Evolutionary conservation across 2,113 vertebrate genomes (phyloP).

Genomic region (Lepus europaeus): DNA sequence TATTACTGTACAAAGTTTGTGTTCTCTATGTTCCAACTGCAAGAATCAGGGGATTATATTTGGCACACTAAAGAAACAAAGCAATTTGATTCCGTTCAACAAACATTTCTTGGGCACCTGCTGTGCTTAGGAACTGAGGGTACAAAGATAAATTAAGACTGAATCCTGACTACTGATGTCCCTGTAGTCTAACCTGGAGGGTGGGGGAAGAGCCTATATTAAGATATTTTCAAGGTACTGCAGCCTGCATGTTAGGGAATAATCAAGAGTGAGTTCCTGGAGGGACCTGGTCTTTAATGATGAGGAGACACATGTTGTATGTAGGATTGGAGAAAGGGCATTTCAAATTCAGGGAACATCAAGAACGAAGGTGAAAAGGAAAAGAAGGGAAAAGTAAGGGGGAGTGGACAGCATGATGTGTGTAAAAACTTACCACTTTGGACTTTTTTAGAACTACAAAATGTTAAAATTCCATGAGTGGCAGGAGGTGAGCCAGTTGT

Average conservation of each 20-base stretch:
- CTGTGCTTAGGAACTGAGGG: neutral
- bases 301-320: neutral
- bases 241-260: neutral
- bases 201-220: neutral
- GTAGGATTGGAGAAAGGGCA: neutral
- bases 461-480: neutral
- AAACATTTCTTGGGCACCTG: slow-evolving; percentile 12
- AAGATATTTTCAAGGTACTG: neutral
- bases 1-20: slow-evolving; percentile 4
- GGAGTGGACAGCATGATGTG: neutral
- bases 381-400: neutral
- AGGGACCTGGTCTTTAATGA: slow-evolving; percentile 7
- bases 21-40: neutral
- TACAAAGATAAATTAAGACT: slow-evolving; percentile 35
- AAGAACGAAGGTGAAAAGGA: neutral
- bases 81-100: slow-evolving; percentile 8
- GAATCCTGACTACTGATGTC: neutral
- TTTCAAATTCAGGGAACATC: slow-evolving; percentile 29
- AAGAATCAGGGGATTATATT: slow-evolving; percentile 29
- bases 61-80: neutral
- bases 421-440: neutral
- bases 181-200: neutral
- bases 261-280: slow-evolving; percentile 3
- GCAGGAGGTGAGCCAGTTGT: neutral
- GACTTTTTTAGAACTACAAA: neutral